Conservation (phyloP, 2,888 invertebrate genomes). For the Pseudococcus longispinus region DNA sequence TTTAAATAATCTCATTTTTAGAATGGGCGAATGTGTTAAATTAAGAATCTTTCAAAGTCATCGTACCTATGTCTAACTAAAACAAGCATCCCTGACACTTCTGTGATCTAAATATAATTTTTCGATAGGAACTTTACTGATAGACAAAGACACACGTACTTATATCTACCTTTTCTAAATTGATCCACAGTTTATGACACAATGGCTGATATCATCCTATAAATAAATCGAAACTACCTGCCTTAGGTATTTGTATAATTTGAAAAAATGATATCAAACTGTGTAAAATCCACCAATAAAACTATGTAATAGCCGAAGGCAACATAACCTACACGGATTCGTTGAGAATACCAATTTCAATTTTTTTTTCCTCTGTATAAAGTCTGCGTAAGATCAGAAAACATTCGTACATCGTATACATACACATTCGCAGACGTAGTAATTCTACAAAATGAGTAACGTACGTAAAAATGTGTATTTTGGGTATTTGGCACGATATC, state of each 20-base stretch:
- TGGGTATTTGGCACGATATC: conserved; percentile 29
- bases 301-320: neutral
- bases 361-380: neutral
- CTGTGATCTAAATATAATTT: neutral
- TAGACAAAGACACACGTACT: neutral
- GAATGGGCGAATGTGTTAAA: too few species aligned
- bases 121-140: too few species aligned
- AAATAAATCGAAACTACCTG: neutral
- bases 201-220: neutral
- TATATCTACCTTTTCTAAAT: neutral
- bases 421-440: neutral
- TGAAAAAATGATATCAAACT: neutral
- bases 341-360: neutral
- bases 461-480: conserved; percentile 39
- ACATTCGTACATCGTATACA: neutral
- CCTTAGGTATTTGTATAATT: too few species aligned
- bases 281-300: neutral
- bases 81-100: neutral
- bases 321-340: neutral
- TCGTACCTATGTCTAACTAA: neutral
- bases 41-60: neutral
- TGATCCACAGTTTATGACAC: too few species aligned
- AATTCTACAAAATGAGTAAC: neutral
- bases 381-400: neutral
- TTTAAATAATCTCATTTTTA: too few species aligned